Evolutionary conservation across 2,888 invertebrate species (phyloP).

Genomic region (Eilema caniola): DNA sequence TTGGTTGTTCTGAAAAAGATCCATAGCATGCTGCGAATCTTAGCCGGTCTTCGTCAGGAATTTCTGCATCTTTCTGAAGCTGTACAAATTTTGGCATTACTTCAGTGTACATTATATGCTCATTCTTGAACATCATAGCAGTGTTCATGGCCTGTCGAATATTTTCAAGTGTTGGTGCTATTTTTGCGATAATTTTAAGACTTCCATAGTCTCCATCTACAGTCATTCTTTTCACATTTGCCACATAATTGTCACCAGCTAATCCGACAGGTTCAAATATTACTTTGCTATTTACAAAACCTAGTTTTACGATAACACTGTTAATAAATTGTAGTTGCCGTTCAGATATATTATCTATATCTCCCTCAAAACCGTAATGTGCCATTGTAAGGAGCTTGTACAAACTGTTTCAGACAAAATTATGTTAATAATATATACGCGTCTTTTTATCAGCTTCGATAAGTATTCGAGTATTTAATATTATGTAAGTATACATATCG

Average conservation of each 20-base stretch:
- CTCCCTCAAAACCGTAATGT: constrained; percentile 55
- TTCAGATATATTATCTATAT: constrained; percentile 43
- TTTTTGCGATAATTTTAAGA: constrained; percentile 59
- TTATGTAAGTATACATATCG: background rate
- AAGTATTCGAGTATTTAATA: background rate
- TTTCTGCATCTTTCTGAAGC: constrained; percentile 54
- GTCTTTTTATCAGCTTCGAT: background rate
- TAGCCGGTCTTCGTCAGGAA: constrained; percentile 56
- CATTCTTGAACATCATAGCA: constrained; percentile 55
- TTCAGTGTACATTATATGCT: constrained; percentile 58
- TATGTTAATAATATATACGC: background rate
- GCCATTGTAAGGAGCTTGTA: constrained; percentile 33
- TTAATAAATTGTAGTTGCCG: constrained; percentile 56
- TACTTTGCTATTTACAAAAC: constrained; percentile 50
- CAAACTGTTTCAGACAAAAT: constrained; percentile 4
- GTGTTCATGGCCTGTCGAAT: constrained; percentile 43
- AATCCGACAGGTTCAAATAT: constrained; percentile 53
- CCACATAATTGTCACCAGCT: constrained; percentile 59
- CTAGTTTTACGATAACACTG: constrained; percentile 55
- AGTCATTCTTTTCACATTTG: constrained; percentile 52
- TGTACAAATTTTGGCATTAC: constrained; percentile 58
- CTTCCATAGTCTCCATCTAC: constrained; percentile 50
- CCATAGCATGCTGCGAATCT: constrained; percentile 62
- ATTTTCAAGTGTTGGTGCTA: constrained; percentile 52
- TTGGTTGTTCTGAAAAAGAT: constrained; percentile 42